phyloP scores from a whole-genome alignment of 2,797 vertebrate species.

The Acestrorhynchus altus region DNA sequence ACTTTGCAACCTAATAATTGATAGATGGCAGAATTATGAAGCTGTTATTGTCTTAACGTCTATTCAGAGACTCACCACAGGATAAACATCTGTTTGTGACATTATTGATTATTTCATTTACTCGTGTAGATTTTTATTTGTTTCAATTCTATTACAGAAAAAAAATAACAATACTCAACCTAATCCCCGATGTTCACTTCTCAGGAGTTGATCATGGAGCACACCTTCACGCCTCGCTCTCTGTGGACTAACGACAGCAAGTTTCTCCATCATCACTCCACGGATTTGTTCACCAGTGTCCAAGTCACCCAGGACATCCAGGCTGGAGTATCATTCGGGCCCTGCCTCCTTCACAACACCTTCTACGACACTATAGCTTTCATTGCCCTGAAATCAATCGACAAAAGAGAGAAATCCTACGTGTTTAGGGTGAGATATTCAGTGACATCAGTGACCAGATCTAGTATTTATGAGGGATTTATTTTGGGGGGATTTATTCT shows the following conservation, averaged over 20 bases:
- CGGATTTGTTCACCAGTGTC: conserved; percentile 83
- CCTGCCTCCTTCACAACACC: conserved; percentile 84
- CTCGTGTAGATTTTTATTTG: too few species aligned
- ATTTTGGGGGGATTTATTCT: too few species aligned
- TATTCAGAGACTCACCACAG: not conserved
- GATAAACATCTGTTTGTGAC: too few species aligned
- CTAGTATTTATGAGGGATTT: too few species aligned
- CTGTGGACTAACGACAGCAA: conserved; percentile 84
- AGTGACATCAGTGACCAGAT: not conserved
- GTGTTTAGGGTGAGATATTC: conserved; percentile 82
- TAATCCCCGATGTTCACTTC: conserved; percentile 15
- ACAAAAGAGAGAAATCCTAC: conserved; percentile 81
- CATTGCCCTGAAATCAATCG: conserved; percentile 87
- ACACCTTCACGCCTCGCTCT: conserved; percentile 78
- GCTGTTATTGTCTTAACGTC: not conserved
- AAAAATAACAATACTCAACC: too few species aligned
- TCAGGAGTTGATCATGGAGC: conserved; percentile 80
- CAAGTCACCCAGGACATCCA: conserved; percentile 87
- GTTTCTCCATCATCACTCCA: conserved; percentile 80
- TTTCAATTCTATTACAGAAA: too few species aligned
- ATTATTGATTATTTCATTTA: too few species aligned
- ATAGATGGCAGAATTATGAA: not conserved
- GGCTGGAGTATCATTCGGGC: conserved; percentile 83
- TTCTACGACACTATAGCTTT: conserved; percentile 89
- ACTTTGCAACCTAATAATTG: too few species aligned